A percentile compares a stretch with the other conserved stretches of the same genome.
These are phyloP conservation scores for Crocidura indochinensis DNA, from an alignment of 2,797 vertebrate genomes.

Conservation along the genomic window DNA sequence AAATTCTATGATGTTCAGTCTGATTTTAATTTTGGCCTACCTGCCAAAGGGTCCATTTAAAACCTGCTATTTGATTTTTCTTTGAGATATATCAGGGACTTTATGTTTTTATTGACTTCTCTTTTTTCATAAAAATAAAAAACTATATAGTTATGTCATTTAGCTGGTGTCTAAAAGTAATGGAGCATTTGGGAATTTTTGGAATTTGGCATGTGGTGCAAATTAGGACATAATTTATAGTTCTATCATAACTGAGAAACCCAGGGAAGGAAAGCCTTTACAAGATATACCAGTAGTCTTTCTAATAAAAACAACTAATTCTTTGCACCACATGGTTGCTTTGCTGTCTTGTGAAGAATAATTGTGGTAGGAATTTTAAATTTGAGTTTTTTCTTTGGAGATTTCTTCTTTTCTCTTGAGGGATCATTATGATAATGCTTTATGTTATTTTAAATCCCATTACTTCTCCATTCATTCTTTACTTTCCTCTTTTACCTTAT, in stretches of 20 bases:
- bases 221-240: conserved; percentile 11
- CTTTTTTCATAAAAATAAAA: neutral
- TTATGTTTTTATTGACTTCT: neutral
- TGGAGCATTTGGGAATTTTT: conserved; percentile 33
- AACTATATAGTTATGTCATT: neutral
- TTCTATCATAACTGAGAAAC: conserved; percentile 30
- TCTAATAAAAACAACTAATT: conserved; percentile 7
- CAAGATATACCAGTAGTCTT: neutral
- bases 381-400: too few relatives aligned
- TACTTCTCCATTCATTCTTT: too few relatives aligned
- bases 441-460: too few relatives aligned
- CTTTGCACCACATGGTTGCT: too few relatives aligned
- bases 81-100: neutral
- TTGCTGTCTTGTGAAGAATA: too few relatives aligned
- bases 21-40: neutral
- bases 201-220: neutral
- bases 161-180: conserved; percentile 33
- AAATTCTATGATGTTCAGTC: neutral
- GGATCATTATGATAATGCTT: too few relatives aligned
- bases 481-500: too few relatives aligned
- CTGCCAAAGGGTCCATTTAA: neutral
- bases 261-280: neutral
- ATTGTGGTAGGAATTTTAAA: too few relatives aligned
- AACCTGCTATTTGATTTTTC: neutral
- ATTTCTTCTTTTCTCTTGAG: too few relatives aligned